Base-by-base conservation (phyloP, 2,797 vertebrate genomes). In the Lepus oiostolus region DNA sequence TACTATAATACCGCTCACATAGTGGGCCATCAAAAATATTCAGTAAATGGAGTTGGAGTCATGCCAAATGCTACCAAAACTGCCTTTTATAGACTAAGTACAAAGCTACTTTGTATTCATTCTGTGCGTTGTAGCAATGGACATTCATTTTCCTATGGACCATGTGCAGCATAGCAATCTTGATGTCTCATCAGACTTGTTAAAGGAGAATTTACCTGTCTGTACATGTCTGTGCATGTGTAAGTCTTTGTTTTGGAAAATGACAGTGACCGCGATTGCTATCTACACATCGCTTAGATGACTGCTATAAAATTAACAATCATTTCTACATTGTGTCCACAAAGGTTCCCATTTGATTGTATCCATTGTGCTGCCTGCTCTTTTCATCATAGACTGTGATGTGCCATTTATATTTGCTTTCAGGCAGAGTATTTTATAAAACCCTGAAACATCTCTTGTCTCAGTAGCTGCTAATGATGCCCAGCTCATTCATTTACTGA, bases 241-340 rank as follows among this genome's bases (percentile, higher is more conserved):
- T 42, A 89, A 81, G 35, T 90, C 87, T 95, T 94, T 96, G 91
- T 97, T 97, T 95, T 95, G 65, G 80, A 93, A 95, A 94, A 95
- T 85, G 72, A 89, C n/a, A 60, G 52, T 85, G 80, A 96, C 70
- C 71, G 30, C 58, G 82, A 85, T 93, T 85, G 72, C 52, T 95
- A 83, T 92, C 85, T 94, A 62, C 60, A 90, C 89, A 88, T 93
- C 81, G 76, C 75, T 93, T 77, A 79, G 35, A 63, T 85, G 96
- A 94, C 16, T 14, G 50, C 81, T 89, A 1, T 85, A 21, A 93
- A 96, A 93, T 94, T 95, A 96, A 86, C 65, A 65, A 42, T 88
- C 52, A 74, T 91, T 85, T 95, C 77, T 85, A 50, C 68, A n/a
- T 21, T 14, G 68, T 76, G 30, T 35, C 50, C 77, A 71, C 38